Evolutionary conservation across 1,140 invertebrate species (phyloP).

Genomic region (Drosophila aff.): DNA sequence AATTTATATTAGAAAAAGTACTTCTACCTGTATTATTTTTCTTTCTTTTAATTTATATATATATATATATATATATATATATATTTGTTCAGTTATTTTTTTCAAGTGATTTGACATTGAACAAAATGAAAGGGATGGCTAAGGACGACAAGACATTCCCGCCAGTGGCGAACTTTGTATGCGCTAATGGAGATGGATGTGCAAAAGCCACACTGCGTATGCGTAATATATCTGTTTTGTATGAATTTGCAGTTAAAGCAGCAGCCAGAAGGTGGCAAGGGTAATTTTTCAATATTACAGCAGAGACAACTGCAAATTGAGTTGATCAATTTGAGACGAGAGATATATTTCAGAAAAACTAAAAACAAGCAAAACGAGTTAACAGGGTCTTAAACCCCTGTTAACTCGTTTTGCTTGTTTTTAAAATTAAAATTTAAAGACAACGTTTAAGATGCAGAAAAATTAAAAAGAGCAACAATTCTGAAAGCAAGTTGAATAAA

Average conservation of each 20-base stretch:
- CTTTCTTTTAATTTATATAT: neutral
- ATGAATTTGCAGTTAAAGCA: constrained; percentile 32
- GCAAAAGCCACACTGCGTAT: constrained; percentile 62
- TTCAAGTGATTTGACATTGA: constrained; percentile 6
- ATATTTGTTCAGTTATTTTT: too few species aligned
- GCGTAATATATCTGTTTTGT: constrained; percentile 45
- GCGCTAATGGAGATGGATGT: constrained; percentile 78
- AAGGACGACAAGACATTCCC: constrained; percentile 13
- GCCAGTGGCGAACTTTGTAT: constrained; percentile 67
- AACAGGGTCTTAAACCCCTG: too few species aligned
- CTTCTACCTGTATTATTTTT: too few species aligned
- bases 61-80: neutral
- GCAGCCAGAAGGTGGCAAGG: constrained; percentile 28
- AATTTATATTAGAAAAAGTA: neutral
- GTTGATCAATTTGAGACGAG: constrained; percentile 20
- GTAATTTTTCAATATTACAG: constrained; percentile 74
- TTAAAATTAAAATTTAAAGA: neutral
- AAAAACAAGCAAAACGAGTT: neutral
- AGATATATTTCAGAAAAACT: constrained; percentile 11
- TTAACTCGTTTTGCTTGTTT: too few species aligned
- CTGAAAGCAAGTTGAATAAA: neutral
- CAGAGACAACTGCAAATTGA: constrained; percentile 57
- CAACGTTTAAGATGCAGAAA: neutral
- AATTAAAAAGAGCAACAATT: neutral
- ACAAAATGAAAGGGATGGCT: neutral